A percentile compares a stretch with the other conserved stretches of the same genome.
Evolutionary conservation across 1,140 invertebrate genomes (phyloP).

Genomic region (Drosophila simulans): DNA sequence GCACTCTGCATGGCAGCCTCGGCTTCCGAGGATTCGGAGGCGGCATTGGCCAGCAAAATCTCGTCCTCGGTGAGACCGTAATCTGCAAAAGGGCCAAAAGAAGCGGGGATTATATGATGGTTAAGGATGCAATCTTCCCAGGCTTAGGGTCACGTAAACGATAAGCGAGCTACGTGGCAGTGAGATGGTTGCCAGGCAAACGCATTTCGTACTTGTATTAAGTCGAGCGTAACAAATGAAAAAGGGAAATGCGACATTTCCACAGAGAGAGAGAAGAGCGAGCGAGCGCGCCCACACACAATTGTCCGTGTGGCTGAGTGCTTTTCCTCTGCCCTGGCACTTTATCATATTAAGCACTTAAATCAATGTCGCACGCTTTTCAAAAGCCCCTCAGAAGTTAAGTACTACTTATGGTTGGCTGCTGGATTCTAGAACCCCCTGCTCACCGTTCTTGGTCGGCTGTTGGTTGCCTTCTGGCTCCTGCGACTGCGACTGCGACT

Average conservation of each 20-base stretch:
- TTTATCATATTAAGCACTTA: slow-evolving; percentile 84
- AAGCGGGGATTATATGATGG: slow-evolving; percentile 9
- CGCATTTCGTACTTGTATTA: slow-evolving; percentile 49
- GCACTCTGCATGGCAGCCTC: slow-evolving; percentile 90
- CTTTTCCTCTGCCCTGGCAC: slow-evolving; percentile 51
- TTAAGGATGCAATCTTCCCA: slow-evolving; percentile 56
- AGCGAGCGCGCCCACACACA: slow-evolving; percentile 4
- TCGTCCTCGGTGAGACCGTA: slow-evolving; percentile 94
- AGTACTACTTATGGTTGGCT: slow-evolving; percentile 44
- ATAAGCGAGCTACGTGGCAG: slow-evolving; percentile 68
- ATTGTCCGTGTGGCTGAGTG: slow-evolving; percentile 58
- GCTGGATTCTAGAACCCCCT: slow-evolving; percentile 10
- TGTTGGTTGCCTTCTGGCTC: slow-evolving; percentile 30
- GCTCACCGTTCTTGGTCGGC: slow-evolving; percentile 84
- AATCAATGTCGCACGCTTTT: slow-evolving; percentile 69
- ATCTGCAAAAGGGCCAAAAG: slow-evolving; percentile 86
- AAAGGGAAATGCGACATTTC: slow-evolving; percentile 82
- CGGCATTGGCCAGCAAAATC: slow-evolving; percentile 92
- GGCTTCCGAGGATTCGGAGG: slow-evolving; percentile 89
- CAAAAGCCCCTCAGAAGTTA: slow-evolving; percentile 55
- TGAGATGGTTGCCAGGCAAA: slow-evolving; percentile 60
- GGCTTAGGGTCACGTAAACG: slow-evolving; percentile 74
- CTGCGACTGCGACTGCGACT: slow-evolving; percentile 43
- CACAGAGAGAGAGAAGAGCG: neutral
- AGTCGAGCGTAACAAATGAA: slow-evolving; percentile 81